phyloP scores from a whole-genome alignment of 2,888 invertebrate genomes.

The Oligia latruncula region DNA sequence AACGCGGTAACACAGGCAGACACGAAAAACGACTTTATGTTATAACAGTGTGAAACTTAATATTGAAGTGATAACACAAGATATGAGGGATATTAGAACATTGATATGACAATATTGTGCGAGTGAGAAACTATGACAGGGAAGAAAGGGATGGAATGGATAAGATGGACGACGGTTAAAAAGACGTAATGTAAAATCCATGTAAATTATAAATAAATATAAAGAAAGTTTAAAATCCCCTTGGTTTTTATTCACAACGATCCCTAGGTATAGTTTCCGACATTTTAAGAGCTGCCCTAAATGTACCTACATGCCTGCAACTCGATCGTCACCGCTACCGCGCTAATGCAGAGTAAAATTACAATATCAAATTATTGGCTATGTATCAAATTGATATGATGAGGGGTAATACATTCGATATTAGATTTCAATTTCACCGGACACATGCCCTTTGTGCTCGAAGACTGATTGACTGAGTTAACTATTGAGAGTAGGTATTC shows the following conservation, averaged over 20 bases:
- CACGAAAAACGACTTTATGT: background rate
- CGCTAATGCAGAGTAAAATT: slow-evolving; percentile 66
- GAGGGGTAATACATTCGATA: slow-evolving; percentile 57
- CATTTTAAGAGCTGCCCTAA: slow-evolving; percentile 1
- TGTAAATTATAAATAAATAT: background rate
- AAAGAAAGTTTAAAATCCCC: background rate
- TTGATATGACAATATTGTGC: too few species aligned
- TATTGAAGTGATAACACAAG: too few species aligned
- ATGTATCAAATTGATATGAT: slow-evolving; percentile 60
- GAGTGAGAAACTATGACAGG: too few species aligned
- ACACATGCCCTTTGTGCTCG: slow-evolving; percentile 48
- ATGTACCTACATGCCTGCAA: slow-evolving; percentile 5
- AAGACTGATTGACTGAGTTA: slow-evolving; percentile 42
- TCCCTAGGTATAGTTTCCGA: slow-evolving; percentile 6
- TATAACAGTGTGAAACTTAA: background rate
- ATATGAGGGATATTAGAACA: too few species aligned
- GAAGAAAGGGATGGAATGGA: too few species aligned
- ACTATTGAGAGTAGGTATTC: slow-evolving; percentile 19
- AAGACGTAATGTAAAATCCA: too few species aligned
- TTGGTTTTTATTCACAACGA: background rate
- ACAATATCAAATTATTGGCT: slow-evolving; percentile 68
- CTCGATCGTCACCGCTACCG: slow-evolving; percentile 44
- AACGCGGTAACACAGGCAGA: background rate
- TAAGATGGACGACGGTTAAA: too few species aligned
- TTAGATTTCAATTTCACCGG: slow-evolving; percentile 54